A percentile compares a stretch with the other conserved stretches of the same genome.
phyloP scores from a whole-genome alignment of 2,113 vertebrate species.

The Elgaria multicarinata region DNA sequence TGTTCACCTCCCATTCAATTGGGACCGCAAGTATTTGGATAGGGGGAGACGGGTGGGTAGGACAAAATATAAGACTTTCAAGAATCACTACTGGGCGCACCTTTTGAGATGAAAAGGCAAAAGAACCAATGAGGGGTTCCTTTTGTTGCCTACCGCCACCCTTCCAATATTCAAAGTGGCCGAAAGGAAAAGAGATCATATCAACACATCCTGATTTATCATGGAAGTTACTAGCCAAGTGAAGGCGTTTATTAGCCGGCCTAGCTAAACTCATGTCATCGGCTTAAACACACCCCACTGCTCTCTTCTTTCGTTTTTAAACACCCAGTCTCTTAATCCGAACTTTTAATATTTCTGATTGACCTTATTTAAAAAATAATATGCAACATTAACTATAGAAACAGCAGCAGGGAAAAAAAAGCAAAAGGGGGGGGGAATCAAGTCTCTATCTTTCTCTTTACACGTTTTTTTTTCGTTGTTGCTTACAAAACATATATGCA shows the following conservation, averaged over 20 bases:
- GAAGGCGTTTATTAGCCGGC: conserved; percentile 46
- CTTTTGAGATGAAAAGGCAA: neutral
- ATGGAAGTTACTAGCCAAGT: conserved; percentile 62
- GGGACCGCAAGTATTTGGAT: neutral
- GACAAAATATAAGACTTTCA: neutral
- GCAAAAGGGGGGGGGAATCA: conserved; percentile 71
- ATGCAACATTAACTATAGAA: conserved; percentile 75
- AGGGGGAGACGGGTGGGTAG: neutral
- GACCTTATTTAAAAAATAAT: conserved; percentile 66
- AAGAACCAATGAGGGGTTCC: neutral
- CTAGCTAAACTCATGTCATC: conserved; percentile 59
- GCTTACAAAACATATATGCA: conserved; percentile 83
- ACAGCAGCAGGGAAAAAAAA: conserved; percentile 79
- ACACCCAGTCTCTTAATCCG: conserved; percentile 74
- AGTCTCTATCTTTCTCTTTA: conserved; percentile 67
- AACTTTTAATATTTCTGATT: conserved; percentile 74
- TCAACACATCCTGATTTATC: conserved; percentile 36
- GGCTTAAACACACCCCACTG: conserved; percentile 45
- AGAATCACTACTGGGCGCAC: neutral
- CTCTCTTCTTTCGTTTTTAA: conserved; percentile 37
- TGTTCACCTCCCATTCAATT: neutral
- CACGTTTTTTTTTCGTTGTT: conserved; percentile 31
- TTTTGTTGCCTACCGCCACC: conserved; percentile 36
- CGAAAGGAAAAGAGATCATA: conserved; percentile 52
- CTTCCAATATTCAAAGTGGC: conserved; percentile 43